Conservation (phyloP, 2,888 invertebrate species). For the Synanthedon tipuliformis region DNA sequence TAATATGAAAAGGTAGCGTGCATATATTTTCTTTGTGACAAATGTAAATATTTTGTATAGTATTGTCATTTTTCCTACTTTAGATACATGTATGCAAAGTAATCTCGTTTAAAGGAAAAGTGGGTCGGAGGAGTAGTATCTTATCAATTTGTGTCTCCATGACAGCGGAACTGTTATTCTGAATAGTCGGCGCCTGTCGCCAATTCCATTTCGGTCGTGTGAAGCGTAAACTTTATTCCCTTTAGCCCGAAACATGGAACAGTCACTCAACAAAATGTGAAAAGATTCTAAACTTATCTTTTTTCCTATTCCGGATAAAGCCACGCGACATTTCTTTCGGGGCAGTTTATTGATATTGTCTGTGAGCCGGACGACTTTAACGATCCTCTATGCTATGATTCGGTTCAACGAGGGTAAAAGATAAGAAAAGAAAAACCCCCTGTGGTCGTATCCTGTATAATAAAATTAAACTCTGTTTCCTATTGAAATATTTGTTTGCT, state of each 20-base stretch:
- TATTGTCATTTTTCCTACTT: no score
- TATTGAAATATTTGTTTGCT: not conserved
- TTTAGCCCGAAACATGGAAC: constrained; percentile 8
- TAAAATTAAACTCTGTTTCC: not conserved
- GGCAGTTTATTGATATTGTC: constrained; percentile 16
- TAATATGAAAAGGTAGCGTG: no score
- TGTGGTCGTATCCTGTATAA: not conserved
- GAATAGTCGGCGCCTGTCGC: constrained; percentile 21
- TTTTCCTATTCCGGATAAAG: constrained; percentile 10
- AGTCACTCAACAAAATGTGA: constrained; percentile 23
- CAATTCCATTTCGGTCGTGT: constrained; percentile 16
- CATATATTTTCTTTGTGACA: no score
- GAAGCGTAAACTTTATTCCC: constrained; percentile 17
- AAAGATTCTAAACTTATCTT: constrained; percentile 17
- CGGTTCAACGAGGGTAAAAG: not conserved
- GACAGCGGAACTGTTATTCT: constrained; percentile 21
- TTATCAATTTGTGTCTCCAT: constrained; percentile 27
- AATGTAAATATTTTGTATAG: no score
- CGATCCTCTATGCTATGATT: not conserved
- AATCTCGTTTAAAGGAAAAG: no score
- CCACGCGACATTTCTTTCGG: constrained; percentile 9
- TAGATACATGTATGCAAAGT: no score
- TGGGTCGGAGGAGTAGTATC: constrained; percentile 13
- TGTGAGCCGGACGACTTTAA: constrained; percentile 4
- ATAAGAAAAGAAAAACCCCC: not conserved